Percentiles rank a stretch among this genome's conserved stretches.
phyloP scores from a whole-genome alignment of 1,140 invertebrate species.

The Listronotus bonariensis region DNA sequence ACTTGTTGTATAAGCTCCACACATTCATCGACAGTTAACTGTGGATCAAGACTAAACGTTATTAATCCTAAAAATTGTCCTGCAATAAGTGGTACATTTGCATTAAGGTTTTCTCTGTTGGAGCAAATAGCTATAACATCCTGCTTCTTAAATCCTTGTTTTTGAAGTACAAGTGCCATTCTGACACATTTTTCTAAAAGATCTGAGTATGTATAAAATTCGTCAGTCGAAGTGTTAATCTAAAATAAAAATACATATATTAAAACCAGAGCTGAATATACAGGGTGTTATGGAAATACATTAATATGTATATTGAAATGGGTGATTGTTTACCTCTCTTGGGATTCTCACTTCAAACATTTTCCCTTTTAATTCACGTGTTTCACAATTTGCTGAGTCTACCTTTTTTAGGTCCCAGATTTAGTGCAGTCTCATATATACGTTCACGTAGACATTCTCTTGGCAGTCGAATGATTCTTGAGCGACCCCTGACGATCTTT shows the following conservation, averaged over 20 bases:
- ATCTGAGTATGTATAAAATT: constrained; percentile 4
- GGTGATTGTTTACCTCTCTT: too few species aligned
- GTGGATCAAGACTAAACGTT: constrained; percentile 1
- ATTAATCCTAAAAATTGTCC: constrained; percentile 12
- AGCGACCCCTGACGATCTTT: too few species aligned
- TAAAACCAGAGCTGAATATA: too few species aligned
- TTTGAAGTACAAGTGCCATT: background rate
- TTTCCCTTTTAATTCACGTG: too few species aligned
- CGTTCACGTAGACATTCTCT: too few species aligned
- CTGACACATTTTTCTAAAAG: constrained; percentile 3
- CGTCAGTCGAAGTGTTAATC: constrained; percentile 13
- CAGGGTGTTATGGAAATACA: too few species aligned
- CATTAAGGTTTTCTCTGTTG: constrained; percentile 12
- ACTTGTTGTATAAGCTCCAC: constrained; percentile 10
- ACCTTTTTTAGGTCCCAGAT: too few species aligned
- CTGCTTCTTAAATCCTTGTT: constrained; percentile 1
- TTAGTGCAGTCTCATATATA: too few species aligned
- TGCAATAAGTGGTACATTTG: constrained; percentile 5
- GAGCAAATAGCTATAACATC: constrained; percentile 16
- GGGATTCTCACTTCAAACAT: too few species aligned
- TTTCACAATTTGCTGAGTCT: too few species aligned
- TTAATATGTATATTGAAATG: too few species aligned
- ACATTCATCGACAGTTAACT: background rate
- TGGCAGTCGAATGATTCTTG: too few species aligned
- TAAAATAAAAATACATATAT: background rate